Conservation (phyloP, 2,113 vertebrate genomes). For the Elachura formosa region DNA sequence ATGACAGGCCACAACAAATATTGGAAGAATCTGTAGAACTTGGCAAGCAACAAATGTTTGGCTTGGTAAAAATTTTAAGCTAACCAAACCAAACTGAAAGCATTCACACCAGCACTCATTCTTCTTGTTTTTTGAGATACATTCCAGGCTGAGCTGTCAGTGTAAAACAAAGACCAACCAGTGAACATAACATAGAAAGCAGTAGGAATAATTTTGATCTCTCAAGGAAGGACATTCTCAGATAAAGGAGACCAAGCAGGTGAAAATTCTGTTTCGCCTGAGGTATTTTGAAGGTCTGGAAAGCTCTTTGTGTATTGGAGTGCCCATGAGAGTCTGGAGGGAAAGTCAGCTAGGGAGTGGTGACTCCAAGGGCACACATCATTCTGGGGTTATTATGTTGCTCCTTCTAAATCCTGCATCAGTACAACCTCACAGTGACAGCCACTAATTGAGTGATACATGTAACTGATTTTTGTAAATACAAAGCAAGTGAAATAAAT, state of each 20-base stretch:
- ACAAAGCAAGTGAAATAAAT: background rate
- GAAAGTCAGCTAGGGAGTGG: background rate
- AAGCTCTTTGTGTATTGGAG: background rate
- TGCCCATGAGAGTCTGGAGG: background rate
- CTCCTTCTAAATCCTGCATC: background rate
- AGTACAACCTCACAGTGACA: background rate
- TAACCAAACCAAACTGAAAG: background rate
- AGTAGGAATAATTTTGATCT: background rate
- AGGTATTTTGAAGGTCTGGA: background rate
- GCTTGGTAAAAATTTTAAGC: background rate
- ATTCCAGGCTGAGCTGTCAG: background rate
- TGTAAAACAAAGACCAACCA: background rate
- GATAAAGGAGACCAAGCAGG: background rate
- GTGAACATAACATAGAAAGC: background rate
- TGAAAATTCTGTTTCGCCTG: background rate
- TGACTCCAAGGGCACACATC: background rate
- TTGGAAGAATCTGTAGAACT: background rate
- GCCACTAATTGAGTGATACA: background rate
- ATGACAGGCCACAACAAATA: background rate
- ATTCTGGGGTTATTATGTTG: background rate
- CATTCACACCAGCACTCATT: background rate
- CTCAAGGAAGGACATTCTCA: background rate
- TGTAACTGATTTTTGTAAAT: background rate
- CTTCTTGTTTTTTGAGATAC: background rate
- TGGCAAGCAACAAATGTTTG: background rate